Base-by-base conservation (phyloP, 2,888 invertebrate species). In the Pyrrhosoma nymphula region DNA sequence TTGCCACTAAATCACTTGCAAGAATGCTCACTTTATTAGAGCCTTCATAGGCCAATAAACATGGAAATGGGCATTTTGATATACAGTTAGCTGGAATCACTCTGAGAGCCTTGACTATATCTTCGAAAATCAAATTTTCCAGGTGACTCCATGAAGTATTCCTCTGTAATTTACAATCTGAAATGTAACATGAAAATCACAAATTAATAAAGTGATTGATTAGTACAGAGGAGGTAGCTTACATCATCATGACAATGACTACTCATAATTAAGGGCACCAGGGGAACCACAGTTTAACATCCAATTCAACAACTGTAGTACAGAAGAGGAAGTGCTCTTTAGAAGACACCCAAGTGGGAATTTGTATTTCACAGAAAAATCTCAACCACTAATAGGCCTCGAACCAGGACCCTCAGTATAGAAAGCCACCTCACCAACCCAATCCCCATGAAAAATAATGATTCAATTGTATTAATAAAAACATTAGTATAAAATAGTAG, bases 121-220 rank as follows among this genome's bases (percentile, higher is more conserved):
- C 93, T 39, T 93, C 93, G n/a, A 93, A 93, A 35, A 93, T 39
- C 69, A 93, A 47, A n/a, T 39, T 93, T 69, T 93, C 93, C n/a
- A 75, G 23, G 26, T 93, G 93, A 69, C 93, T n/a, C 93, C 93
- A 93, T 16, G 69, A 63, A 47, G 75, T 69, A 18, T 47, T 47
- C 8, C 63, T 47, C 6, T 39, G 47, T 0, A 69, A 47, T 93
- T 93, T 55, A 35, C 47, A 63, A 63, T 93, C 93, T 93, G 75
- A 23, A 56, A 89, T 18, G 26, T 35, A 35, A 35, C 0, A 35
- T 47, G 47, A 88, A 88, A 30, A 95, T 75, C 47, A 96, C 95
- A 89, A 88, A 39, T n/a, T 47, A 88, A 23, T 3, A 39, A 39
- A 39, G 26, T n/a, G 47, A 88, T 8, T n/a, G 23, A 82, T 47